Evolutionary conservation across 2,797 vertebrate species (phyloP).

Genomic region (Sandelia bainsii): DNA sequence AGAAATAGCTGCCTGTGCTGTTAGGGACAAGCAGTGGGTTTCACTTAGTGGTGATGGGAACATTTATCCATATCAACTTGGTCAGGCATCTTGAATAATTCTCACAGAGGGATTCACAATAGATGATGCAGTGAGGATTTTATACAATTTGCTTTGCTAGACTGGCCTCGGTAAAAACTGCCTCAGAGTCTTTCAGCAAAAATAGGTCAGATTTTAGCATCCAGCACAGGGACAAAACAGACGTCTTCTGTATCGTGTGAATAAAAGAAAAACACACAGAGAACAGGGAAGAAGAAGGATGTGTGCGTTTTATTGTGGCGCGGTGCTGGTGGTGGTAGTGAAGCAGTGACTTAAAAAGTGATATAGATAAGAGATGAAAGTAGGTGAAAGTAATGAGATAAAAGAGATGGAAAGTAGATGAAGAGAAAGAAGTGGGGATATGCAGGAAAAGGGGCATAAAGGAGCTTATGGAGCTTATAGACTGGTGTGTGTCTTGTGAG

Average conservation of each 20-base stretch:
- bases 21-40: conserved; percentile 34
- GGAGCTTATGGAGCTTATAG: conserved; percentile 48
- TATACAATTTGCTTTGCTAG: conserved; percentile 56
- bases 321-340: background rate
- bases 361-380: conserved; percentile 42
- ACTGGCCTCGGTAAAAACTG: conserved; percentile 37
- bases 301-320: background rate
- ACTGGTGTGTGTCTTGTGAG: conserved; percentile 27
- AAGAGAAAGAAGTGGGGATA: conserved; percentile 33
- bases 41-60: conserved; percentile 49
- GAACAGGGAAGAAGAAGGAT: conserved; percentile 29
- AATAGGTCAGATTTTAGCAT: conserved; percentile 72
- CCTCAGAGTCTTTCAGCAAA: conserved; percentile 56
- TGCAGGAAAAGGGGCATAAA: conserved; percentile 41
- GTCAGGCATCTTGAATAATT: conserved; percentile 54
- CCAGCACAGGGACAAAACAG: conserved; percentile 59
- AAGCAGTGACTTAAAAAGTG: conserved; percentile 32
- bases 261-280: conserved; percentile 50
- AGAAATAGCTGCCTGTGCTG: conserved; percentile 27
- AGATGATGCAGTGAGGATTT: conserved; percentile 54
- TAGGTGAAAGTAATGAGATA: conserved; percentile 52
- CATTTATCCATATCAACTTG: conserved; percentile 63
- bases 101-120: conserved; percentile 56
- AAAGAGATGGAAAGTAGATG: conserved; percentile 49
- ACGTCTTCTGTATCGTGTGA: conserved; percentile 52